Conservation (phyloP, 2,888 invertebrate species). For the Tupiocoris notatus region DNA sequence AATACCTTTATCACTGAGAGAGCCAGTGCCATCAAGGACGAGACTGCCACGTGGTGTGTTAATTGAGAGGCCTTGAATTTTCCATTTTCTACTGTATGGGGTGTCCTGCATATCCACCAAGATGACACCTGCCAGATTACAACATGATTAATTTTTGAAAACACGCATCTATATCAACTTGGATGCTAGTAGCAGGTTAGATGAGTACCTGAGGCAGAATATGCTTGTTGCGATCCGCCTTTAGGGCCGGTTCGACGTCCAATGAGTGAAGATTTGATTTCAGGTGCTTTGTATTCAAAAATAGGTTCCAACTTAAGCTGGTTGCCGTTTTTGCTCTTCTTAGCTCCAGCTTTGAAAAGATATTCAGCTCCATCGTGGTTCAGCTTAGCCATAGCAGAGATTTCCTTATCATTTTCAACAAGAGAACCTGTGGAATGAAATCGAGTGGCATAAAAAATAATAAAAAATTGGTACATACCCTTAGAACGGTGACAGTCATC, state of each 20-base stretch:
- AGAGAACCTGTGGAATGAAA: conserved; percentile 51
- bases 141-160: neutral
- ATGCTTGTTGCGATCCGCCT: conserved; percentile 49
- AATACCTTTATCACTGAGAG: conserved; percentile 50
- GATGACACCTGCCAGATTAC: conserved; percentile 48
- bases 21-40: conserved; percentile 59
- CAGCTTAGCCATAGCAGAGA: conserved; percentile 61
- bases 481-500: no score
- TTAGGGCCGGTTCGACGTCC: conserved; percentile 44
- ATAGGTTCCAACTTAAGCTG: conserved; percentile 66
- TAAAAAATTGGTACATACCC: no score
- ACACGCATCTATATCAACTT: neutral
- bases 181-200: neutral
- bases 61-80: conserved; percentile 61
- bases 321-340: conserved; percentile 59
- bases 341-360: conserved; percentile 65
- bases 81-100: conserved; percentile 58
- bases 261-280: conserved; percentile 53
- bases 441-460: no score
- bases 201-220: conserved; percentile 30
- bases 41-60: conserved; percentile 53
- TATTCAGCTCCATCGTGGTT: conserved; percentile 62
- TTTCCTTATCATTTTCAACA: conserved; percentile 61
- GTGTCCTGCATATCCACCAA: conserved; percentile 55
- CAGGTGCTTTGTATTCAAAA: conserved; percentile 65